These are phyloP conservation scores for Scrobipalpa atriplicella DNA, from an alignment of 2,888 invertebrate species.

Conservation along the genomic window DNA sequence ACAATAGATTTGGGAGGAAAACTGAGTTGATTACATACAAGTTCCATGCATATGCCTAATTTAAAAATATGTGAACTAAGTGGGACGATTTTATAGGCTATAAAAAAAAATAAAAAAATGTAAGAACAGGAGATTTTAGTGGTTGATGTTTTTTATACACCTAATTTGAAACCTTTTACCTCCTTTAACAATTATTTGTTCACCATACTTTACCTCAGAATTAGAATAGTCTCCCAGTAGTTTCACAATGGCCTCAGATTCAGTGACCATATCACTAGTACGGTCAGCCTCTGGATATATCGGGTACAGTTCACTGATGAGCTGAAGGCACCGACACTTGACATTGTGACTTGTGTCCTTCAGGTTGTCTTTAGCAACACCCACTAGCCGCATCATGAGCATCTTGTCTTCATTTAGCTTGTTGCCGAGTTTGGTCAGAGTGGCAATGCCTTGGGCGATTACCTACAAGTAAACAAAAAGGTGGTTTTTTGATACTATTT, in stretches of 20 bases:
- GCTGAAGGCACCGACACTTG: slow-evolving; percentile 89
- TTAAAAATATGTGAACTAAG: too few species aligned
- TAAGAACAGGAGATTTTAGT: too few species aligned
- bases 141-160: too few species aligned
- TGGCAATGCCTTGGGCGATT: slow-evolving; percentile 89
- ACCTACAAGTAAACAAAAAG: slow-evolving; percentile 62
- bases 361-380: slow-evolving; percentile 86
- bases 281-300: slow-evolving; percentile 78
- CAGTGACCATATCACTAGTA: slow-evolving; percentile 74
- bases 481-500: slow-evolving; percentile 3
- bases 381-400: slow-evolving; percentile 83
- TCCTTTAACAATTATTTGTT: too few species aligned
- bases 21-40: too few species aligned
- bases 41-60: too few species aligned
- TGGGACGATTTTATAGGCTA: too few species aligned
- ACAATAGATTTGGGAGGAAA: too few species aligned
- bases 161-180: too few species aligned
- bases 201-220: slow-evolving; percentile 78
- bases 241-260: slow-evolving; percentile 85
- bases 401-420: slow-evolving; percentile 83
- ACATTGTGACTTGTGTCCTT: slow-evolving; percentile 91
- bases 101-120: too few species aligned
- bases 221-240: slow-evolving; percentile 93
- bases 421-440: slow-evolving; percentile 86
- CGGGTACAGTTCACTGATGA: slow-evolving; percentile 88